Percentiles rank a stretch among this genome's conserved stretches.
These are phyloP conservation scores for Drosophila hydei DNA, from an alignment of 1,140 invertebrate genomes.

Conservation along the genomic window DNA sequence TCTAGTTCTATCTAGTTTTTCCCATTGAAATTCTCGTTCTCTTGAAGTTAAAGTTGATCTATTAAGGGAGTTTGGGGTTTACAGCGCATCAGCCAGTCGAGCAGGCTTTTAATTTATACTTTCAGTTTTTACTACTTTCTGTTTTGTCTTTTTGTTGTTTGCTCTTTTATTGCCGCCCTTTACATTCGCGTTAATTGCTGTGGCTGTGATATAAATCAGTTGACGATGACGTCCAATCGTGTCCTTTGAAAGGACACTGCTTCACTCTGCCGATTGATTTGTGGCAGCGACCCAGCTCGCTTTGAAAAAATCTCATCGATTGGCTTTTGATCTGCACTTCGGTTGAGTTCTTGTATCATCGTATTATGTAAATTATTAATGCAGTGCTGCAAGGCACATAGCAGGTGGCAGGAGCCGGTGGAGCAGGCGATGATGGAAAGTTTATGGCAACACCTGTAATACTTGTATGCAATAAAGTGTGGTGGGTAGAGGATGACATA, in stretches of 20 bases:
- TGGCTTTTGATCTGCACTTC: constrained; percentile 21
- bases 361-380: constrained; percentile 10
- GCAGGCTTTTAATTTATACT: background rate
- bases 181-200: constrained; percentile 78
- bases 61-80: no score
- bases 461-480: no score
- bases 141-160: constrained; percentile 10
- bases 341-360: no score
- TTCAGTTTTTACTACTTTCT: constrained; percentile 17
- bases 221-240: constrained; percentile 58
- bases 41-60: no score
- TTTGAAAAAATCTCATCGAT: constrained; percentile 14
- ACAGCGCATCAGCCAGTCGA: background rate
- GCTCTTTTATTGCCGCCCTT: constrained; percentile 65
- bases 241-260: constrained; percentile 34
- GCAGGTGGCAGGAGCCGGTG: no score
- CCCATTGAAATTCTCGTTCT: no score
- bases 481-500: no score
- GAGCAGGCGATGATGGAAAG: no score
- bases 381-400: background rate
- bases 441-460: no score
- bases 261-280: constrained; percentile 29
- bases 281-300: constrained; percentile 17
- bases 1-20: no score
- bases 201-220: constrained; percentile 75